Evolutionary conservation across 2,797 vertebrate genomes (phyloP).

Genomic region (Rachycentron canadum): DNA sequence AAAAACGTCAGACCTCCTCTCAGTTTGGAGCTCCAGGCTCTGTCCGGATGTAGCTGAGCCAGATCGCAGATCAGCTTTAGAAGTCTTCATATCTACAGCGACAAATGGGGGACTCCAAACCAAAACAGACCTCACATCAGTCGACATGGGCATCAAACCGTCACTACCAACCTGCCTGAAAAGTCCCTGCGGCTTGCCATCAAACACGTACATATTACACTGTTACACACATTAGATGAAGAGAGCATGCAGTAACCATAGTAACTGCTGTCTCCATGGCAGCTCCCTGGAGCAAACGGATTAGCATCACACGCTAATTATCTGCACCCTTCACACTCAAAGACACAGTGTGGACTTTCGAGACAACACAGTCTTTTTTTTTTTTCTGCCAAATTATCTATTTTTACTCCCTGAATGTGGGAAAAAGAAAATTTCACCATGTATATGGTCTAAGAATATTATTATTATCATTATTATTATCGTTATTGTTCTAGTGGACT

Average conservation of each 20-base stretch:
- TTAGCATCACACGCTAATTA: conserved; percentile 73
- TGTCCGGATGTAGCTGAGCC: conserved; percentile 68
- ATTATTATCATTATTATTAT: conserved; percentile 57
- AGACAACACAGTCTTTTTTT: conserved; percentile 62
- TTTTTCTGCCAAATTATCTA: conserved; percentile 79
- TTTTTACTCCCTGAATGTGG: conserved; percentile 72
- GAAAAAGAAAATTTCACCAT: conserved; percentile 57
- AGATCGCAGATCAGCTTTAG: conserved; percentile 66
- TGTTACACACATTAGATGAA: conserved; percentile 61
- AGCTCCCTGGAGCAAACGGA: conserved; percentile 65
- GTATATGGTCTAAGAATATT: conserved; percentile 56
- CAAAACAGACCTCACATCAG: conserved; percentile 69
- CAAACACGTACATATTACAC: conserved; percentile 59
- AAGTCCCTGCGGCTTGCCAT: conserved; percentile 41
- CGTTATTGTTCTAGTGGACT: conserved; percentile 77
- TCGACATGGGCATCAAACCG: conserved; percentile 57
- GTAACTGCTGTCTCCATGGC: conserved; percentile 73
- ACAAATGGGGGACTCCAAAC: conserved; percentile 31
- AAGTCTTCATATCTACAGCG: conserved; percentile 51
- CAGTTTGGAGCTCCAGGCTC: conserved; percentile 53
- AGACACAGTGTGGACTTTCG: conserved; percentile 57
- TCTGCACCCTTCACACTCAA: conserved; percentile 59
- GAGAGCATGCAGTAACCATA: conserved; percentile 74
- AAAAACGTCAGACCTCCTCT: conserved; percentile 61
- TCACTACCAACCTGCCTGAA: conserved; percentile 68